Base-by-base conservation (phyloP, 30 jellyfish, hydroid and myxozoan species). In the Chrysaora quinquecirrha region DNA sequence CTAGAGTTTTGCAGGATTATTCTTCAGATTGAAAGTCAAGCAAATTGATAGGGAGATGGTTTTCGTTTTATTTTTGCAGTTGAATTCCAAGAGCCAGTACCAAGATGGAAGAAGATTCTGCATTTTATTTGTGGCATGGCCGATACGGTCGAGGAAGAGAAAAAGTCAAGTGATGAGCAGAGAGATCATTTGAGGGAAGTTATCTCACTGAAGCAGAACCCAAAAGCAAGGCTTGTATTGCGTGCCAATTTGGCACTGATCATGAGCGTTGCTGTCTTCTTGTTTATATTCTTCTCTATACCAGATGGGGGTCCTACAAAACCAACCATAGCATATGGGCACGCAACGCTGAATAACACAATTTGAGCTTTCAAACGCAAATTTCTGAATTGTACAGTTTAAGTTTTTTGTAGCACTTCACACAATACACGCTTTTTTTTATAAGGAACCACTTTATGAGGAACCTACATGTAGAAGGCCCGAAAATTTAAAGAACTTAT, bases 261-360 rank as follows among this genome's bases (percentile, higher is more conserved):
- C 30, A 85, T 89, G 18, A 0, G 78, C 32, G 96, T 89, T 3
- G 94, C 98, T 25, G 73, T 95, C 12, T 80, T 88, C 63, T 34
- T 95, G 54, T 95, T 35, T 60, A 80, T 95, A 23, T 95, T 73
- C 68, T 95, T 88, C 50, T 89, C 97, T 6, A 87, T 95, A 14
- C 99, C 99, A 3, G 99, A 95, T 64, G 97, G 97, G 10, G 97
- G 95, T 21, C 97, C 99, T 2, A 95, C 97, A 11, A 66, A 76
- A n/a, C 99, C 99, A 2, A 95, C 99, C 24, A 78, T 95, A 14
- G 80, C 76, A 14, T 72, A 82, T 58, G 84, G 76, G 18, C 70
- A 4, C 68, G 19, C 4, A 3, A 2, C 19, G 24, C 29, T 52
- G 6, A 52, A 52, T 52, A 52, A 20, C 9, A 52, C 76, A 64